These are phyloP conservation scores for Unio delphinus DNA, from an alignment of 2,888 invertebrate species.

Conservation along the genomic window DNA sequence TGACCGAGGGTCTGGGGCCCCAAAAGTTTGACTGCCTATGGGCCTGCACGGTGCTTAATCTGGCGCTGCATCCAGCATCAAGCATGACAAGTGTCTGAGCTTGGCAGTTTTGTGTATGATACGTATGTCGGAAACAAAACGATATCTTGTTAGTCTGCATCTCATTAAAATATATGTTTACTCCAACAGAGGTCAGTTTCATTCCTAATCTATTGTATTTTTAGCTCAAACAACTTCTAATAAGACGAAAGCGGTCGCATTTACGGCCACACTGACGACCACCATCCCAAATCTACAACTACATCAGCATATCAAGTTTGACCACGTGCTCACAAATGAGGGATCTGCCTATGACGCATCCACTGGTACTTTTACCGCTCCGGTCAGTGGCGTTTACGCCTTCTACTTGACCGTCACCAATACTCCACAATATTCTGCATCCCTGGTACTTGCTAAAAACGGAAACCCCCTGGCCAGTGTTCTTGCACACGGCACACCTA, in stretches of 20 bases:
- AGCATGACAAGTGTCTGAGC: too few species aligned
- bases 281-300: slow-evolving; percentile 12
- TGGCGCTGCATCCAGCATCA: too few species aligned
- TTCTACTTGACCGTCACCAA: slow-evolving; percentile 23
- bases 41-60: too few species aligned
- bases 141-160: too few species aligned
- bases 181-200: too few species aligned
- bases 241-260: slow-evolving; percentile 10
- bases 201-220: too few species aligned
- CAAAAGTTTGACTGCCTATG: too few species aligned
- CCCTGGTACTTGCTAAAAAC: slow-evolving; percentile 17
- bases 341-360: slow-evolving; percentile 14
- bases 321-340: slow-evolving; percentile 18
- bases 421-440: slow-evolving; percentile 15
- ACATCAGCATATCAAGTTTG: slow-evolving; percentile 23
- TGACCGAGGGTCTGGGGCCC: too few species aligned
- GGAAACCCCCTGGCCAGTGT: slow-evolving; percentile 6
- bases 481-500: slow-evolving; percentile 16
- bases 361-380: slow-evolving; percentile 17
- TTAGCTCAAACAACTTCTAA: too few species aligned
- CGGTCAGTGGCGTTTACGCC: slow-evolving; percentile 22
- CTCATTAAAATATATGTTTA: too few species aligned
- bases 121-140: too few species aligned
- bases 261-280: slow-evolving; percentile 19
- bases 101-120: too few species aligned